Evolutionary conservation across 2,888 invertebrate genomes (phyloP).

Genomic region (Thereva nobilitata): DNA sequence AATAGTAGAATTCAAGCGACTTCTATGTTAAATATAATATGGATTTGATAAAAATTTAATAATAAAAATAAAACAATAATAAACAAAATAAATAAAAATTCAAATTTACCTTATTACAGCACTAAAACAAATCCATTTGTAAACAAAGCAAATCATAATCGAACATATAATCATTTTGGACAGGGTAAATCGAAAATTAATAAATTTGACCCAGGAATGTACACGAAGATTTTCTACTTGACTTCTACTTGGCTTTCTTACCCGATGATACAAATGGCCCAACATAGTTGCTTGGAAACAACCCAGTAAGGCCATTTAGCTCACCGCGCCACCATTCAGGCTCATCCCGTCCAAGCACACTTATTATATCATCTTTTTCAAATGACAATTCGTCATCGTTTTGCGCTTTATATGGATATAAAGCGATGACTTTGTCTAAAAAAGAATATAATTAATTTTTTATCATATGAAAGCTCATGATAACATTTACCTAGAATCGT

Average conservation of each 20-base stretch:
- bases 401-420: conserved; percentile 92
- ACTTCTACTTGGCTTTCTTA: conserved; percentile 48
- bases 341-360: conserved; percentile 87
- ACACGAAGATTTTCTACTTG: conserved; percentile 11
- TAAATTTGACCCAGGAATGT: conserved; percentile 18
- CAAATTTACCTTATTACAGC: no score
- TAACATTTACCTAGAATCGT: conserved; percentile 53
- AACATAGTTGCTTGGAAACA: conserved; percentile 97
- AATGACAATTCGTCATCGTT: conserved; percentile 94
- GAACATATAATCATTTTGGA: conserved; percentile 10
- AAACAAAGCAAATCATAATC: conserved; percentile 14
- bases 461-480: background rate
- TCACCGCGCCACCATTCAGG: conserved; percentile 99
- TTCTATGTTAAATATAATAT: no score
- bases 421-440: conserved; percentile 83
- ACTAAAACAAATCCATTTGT: conserved; percentile 2
- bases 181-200: background rate
- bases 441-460: conserved; percentile 14
- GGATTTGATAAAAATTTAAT: no score
- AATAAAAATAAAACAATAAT: no score
- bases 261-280: conserved; percentile 65
- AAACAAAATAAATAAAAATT: no score
- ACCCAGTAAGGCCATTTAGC: conserved; percentile 82
- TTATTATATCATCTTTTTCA: conserved; percentile 88
- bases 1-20: no score